These are phyloP conservation scores for Lophura nycthemera DNA, from an alignment of 2,113 vertebrate genomes.

Conservation along the genomic window DNA sequence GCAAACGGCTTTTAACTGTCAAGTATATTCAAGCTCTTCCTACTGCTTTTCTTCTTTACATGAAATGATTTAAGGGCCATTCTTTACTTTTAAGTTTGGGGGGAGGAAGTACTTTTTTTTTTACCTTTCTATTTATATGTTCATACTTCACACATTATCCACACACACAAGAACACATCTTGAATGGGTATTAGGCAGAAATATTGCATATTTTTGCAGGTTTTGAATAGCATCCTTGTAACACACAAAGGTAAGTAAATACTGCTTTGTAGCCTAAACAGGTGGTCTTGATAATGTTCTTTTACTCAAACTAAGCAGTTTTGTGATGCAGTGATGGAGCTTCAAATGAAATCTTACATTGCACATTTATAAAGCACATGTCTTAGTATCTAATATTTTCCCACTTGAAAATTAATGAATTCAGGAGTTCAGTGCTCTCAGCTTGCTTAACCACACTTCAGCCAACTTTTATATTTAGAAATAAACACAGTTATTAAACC, in stretches of 20 bases:
- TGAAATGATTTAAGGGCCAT: slow-evolving; percentile 33
- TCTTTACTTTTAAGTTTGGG: neutral
- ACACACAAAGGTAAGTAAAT: slow-evolving; percentile 67
- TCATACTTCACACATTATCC: slow-evolving; percentile 38
- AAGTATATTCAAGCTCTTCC: slow-evolving; percentile 20
- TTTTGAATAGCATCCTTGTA: slow-evolving; percentile 60
- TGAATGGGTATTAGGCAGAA: neutral
- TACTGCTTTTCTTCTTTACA: slow-evolving; percentile 23
- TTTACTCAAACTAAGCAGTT: neutral
- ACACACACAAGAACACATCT: slow-evolving; percentile 16
- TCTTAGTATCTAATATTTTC: neutral
- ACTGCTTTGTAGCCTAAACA: slow-evolving; percentile 29
- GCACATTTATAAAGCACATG: neutral
- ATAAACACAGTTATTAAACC: neutral
- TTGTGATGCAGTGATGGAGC: neutral
- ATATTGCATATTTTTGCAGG: slow-evolving; percentile 56
- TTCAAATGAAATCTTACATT: neutral
- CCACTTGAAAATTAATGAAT: neutral
- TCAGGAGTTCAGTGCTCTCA: neutral
- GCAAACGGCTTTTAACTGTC: slow-evolving; percentile 45
- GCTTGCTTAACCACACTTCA: neutral
- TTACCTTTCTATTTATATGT: neutral
- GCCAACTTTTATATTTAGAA: neutral
- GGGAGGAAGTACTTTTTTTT: neutral
- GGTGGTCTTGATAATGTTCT: slow-evolving; percentile 13